phyloP scores from a whole-genome alignment of 2,888 invertebrate genomes.

The Pachycephus smyrnensis region DNA sequence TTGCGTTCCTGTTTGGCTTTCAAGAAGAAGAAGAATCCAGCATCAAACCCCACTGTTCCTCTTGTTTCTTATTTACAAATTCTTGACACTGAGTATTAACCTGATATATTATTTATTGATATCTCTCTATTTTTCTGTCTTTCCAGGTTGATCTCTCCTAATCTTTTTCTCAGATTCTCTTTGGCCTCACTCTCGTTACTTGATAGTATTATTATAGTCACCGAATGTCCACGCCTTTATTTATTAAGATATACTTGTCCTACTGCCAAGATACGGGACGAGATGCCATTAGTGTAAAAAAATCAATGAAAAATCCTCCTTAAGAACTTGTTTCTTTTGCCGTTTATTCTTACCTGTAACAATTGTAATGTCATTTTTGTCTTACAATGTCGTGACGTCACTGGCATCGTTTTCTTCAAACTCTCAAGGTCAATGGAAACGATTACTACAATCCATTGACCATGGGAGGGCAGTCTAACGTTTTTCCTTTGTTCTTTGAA shows the following conservation, averaged over 20 bases:
- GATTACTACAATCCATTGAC: constrained; percentile 14
- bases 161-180: neutral
- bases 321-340: no score
- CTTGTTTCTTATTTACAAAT: neutral
- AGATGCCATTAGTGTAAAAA: neutral
- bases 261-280: no score
- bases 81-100: neutral
- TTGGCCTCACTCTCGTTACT: neutral
- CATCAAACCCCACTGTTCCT: neutral
- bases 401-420: neutral
- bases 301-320: neutral
- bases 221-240: neutral
- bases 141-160: neutral
- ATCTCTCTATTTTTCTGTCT: neutral
- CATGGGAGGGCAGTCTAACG: constrained; percentile 24
- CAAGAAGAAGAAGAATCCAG: neutral
- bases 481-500: constrained; percentile 34
- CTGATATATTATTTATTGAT: neutral
- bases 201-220: neutral
- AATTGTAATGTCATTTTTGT: neutral
- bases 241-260: neutral
- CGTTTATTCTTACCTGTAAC: no score
- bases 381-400: neutral
- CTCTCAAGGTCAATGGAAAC: neutral
- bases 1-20: neutral